Conservation (phyloP, 2,888 invertebrate species). For the Sipha maydis region DNA sequence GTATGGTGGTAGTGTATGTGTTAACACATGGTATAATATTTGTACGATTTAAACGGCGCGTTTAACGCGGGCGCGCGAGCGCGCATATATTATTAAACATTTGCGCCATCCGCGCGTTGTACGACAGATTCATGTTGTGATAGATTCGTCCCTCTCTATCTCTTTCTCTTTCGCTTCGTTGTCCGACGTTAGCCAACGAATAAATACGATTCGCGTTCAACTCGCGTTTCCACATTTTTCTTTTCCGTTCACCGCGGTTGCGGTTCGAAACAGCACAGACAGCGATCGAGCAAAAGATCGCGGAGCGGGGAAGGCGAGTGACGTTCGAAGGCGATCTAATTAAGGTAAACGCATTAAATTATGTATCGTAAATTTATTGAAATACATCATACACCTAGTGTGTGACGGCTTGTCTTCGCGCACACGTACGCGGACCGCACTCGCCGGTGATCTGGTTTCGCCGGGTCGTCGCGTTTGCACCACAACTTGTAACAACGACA, state of each 20-base stretch:
- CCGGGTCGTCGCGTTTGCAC: slow-evolving; percentile 30
- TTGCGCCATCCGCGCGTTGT: neutral
- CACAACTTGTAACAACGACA: neutral
- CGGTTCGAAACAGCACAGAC: neutral
- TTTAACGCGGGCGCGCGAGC: too few relatives aligned
- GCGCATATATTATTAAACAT: neutral
- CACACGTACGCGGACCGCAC: neutral
- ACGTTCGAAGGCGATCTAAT: too few relatives aligned
- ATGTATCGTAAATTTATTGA: too few relatives aligned
- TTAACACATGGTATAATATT: neutral
- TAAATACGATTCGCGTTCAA: too few relatives aligned
- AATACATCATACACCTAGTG: too few relatives aligned
- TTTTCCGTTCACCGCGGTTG: neutral
- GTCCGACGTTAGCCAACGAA: too few relatives aligned
- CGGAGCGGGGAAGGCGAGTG: too few relatives aligned
- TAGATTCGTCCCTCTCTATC: neutral
- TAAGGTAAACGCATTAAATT: too few relatives aligned
- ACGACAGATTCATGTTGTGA: neutral
- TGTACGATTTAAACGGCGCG: too few relatives aligned
- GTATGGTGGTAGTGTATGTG: too few relatives aligned
- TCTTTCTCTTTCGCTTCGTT: neutral
- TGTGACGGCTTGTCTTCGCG: too few relatives aligned
- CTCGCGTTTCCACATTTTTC: neutral
- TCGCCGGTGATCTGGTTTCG: slow-evolving; percentile 24
- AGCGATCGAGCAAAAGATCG: too few relatives aligned